Conservation (phyloP, 2,113 vertebrate species). For the Centropus bengalensis region DNA sequence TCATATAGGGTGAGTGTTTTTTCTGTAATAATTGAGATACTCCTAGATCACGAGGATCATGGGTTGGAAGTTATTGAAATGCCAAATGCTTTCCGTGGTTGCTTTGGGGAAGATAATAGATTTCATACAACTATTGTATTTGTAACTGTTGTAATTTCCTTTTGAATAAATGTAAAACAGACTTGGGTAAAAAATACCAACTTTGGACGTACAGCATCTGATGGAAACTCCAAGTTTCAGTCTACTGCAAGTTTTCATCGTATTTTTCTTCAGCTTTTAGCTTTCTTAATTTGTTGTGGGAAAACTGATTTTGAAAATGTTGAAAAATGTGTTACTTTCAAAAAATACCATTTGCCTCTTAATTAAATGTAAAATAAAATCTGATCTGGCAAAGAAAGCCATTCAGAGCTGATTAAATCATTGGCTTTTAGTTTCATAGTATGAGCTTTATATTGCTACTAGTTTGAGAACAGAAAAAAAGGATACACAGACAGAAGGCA, state of each 20-base stretch:
- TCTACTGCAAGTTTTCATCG: conserved; percentile 16
- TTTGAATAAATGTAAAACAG: conserved; percentile 40
- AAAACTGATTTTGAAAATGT: conserved; percentile 30
- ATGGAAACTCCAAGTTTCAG: conserved; percentile 31
- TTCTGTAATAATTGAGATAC: not conserved
- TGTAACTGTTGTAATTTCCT: conserved; percentile 25
- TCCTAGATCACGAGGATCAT: conserved; percentile 19
- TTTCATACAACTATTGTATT: conserved; percentile 49
- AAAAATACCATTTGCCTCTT: conserved; percentile 46
- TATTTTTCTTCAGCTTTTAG: not conserved
- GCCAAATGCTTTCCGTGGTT: conserved; percentile 27
- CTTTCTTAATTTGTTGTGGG: conserved; percentile 24
- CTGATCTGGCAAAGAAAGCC: conserved; percentile 35
- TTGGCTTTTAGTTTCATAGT: conserved; percentile 35
- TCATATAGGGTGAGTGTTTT: not conserved
- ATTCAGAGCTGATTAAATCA: conserved; percentile 33
- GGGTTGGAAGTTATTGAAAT: conserved; percentile 29
- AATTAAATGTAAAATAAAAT: conserved; percentile 49
- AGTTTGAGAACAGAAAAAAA: conserved; percentile 1
- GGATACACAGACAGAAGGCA: not conserved
- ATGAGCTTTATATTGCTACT: not conserved
- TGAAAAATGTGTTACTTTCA: conserved; percentile 29
- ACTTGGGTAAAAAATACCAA: not conserved
- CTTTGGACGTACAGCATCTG: conserved; percentile 24
- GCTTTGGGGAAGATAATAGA: conserved; percentile 52